Conservation (phyloP, 2,113 vertebrate species). For the Semnopithecus entellus region DNA sequence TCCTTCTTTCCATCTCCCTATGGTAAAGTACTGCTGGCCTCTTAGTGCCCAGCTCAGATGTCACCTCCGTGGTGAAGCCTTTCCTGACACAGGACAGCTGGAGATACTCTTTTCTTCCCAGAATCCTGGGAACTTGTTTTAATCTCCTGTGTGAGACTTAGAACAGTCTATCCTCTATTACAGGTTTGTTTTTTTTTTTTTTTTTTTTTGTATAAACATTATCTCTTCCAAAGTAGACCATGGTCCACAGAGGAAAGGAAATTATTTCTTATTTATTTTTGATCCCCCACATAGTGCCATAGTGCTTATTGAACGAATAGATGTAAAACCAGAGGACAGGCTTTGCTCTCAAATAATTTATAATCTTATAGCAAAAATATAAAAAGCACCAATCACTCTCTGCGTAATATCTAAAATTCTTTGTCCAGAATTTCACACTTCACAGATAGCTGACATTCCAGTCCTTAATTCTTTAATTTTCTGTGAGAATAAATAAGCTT, state of each 20-base stretch:
- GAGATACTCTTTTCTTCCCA: not conserved
- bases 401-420: not conserved
- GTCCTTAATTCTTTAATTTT: constrained; percentile 21
- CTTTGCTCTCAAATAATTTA: constrained; percentile 32
- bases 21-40: not conserved
- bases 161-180: not conserved
- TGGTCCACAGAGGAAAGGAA: not conserved
- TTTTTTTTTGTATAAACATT: not conserved
- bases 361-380: not conserved
- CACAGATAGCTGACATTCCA: not conserved
- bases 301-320: not conserved
- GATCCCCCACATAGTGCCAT: not conserved
- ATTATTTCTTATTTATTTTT: constrained; percentile 19
- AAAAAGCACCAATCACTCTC: not conserved
- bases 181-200: not conserved
- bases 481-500: not conserved
- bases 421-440: constrained; percentile 6
- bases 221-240: not conserved
- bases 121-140: not conserved
- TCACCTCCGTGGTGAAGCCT: not conserved
- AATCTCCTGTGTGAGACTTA: not conserved
- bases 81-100: not conserved
- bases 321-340: not conserved
- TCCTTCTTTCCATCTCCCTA: not conserved
- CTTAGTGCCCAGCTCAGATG: not conserved